Percentiles rank a stretch among this genome's conserved stretches.
phyloP scores from a whole-genome alignment of 2,797 vertebrate species.

The Podarcis lilfordi region DNA sequence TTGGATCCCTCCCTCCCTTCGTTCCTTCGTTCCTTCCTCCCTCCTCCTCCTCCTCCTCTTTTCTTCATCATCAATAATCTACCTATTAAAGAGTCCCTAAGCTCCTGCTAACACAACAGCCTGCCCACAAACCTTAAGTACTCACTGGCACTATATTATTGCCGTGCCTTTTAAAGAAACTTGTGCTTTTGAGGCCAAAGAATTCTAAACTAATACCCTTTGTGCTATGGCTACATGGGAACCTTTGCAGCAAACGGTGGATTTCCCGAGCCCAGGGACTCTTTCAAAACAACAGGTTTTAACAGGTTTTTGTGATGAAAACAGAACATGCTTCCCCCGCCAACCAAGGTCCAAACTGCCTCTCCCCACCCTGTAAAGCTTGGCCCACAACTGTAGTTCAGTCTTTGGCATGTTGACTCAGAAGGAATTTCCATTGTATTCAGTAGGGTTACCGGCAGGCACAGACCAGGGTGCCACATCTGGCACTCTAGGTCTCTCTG shows the following conservation, averaged over 20 bases:
- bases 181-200: slow-evolving; percentile 10
- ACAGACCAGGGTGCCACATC: no score
- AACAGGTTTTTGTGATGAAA: neutral
- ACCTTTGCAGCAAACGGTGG: slow-evolving; percentile 31
- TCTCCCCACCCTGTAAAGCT: neutral
- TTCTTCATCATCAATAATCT: neutral
- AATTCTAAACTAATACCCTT: slow-evolving; percentile 40
- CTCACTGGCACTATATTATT: slow-evolving; percentile 31
- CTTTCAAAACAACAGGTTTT: neutral
- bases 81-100: slow-evolving; percentile 57
- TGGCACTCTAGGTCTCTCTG: no score
- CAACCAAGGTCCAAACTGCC: neutral
- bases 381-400: neutral
- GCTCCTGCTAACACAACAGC: slow-evolving; percentile 36
- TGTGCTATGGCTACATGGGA: slow-evolving; percentile 45
- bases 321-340: neutral
- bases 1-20: slow-evolving; percentile 38
- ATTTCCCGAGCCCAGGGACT: neutral
- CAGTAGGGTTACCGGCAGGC: no score
- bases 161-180: slow-evolving; percentile 34
- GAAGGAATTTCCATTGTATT: neutral
- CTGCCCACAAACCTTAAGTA: slow-evolving; percentile 43
- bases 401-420: neutral
- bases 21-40: no score
- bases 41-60: no score